Base-by-base conservation (phyloP, 2,888 invertebrate genomes). In the Drosophila acutilabella region DNA sequence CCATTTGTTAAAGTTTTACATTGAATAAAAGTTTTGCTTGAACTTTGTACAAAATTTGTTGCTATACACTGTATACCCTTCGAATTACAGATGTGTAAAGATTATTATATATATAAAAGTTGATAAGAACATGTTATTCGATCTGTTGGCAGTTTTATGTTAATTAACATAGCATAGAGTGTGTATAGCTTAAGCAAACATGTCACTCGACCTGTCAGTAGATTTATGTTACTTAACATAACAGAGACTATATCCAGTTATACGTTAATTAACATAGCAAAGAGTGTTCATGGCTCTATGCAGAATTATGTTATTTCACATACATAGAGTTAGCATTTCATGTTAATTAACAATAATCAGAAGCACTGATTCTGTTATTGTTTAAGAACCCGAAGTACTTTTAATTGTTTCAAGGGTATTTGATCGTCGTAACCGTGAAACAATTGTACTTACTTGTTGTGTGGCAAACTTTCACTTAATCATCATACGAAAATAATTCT, bases 1-100 rank as follows among this genome's bases (percentile, higher is more conserved):
- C 65, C 51, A 67, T 83, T 80, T 78, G 70, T 78, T 62, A 71
- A 78, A 83, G 74, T 77, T 77, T 59, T 8, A 30, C 71, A 60
- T 68, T 68, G 59, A 85, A 59, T 59, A 42, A 52, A 61, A 80
- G 61, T 65, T 66, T 72, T 57, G 59, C 74, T 74, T 80, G 33
- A 82, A 80, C 58, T 58, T 14, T 30, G 41, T 20, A 54, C 0
- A 18, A 23, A 23, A 54, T 26, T 48, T 61, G 8, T 44, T 18
- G 14, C 10, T 16, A 23, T n/a, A 20, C 23, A 14, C 38, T 42
- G 14, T 30, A 47, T 26, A 47, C 40, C n/a, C 41, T 23, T 13
- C 4, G 13, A 36, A 0, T 11, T 13, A 5, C 36, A 36, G 13
- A 13, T 11, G 36, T 11, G 4, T 36, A 13, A 13, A 13, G 13